Evolutionary conservation across 2,888 invertebrate species (phyloP), one percentile per base, ranked within the genome.

Genomic region (Tetropium fuscum): DNA sequence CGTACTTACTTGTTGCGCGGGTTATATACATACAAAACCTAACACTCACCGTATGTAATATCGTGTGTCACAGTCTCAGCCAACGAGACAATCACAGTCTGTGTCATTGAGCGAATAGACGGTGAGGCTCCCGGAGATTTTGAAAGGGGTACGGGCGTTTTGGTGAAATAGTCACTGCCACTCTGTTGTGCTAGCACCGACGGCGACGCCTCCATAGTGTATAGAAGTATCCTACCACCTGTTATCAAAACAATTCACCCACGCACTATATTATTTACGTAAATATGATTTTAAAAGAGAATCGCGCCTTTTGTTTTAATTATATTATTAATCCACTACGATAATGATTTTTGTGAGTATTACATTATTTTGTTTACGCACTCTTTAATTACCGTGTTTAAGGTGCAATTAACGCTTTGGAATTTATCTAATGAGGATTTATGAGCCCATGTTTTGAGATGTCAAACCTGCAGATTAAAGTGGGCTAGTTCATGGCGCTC

Each of bases 31-130:
- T 19, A 47, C 18, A 30, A 15, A 32, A 47, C 13, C 16, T 5
- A 47, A 36, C n/a, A 76, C 82, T 80, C 74, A 86, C 86, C 86
- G 75, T 85, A 86, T 64, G 85, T 86, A 70, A 86, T 83, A 73
- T 84, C 83, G 76, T 85, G 86, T 59, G 84, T 86, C 79, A 86
- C 83, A 74, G 85, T 85, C 74, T 83, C 82, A 74, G 71, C 79
- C 53, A 82, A 71, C 7, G 81, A 81, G 34, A 82, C 81, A 25
- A 81, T 80, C 44, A 82, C 82, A 61, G 81, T 82, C 68, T 78
- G 78, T 40, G 81, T 82, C 78, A 80, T 79, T 58, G 68, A 69
- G 40, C 82, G 78, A 62, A 80, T 77, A 77, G 81, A 80, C 68
- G 80, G 81, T 77, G 80, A 79, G 19, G 72, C 57, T 43, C 66